Conservation (phyloP, 1,140 invertebrate species). For the Holotrichia oblita region DNA sequence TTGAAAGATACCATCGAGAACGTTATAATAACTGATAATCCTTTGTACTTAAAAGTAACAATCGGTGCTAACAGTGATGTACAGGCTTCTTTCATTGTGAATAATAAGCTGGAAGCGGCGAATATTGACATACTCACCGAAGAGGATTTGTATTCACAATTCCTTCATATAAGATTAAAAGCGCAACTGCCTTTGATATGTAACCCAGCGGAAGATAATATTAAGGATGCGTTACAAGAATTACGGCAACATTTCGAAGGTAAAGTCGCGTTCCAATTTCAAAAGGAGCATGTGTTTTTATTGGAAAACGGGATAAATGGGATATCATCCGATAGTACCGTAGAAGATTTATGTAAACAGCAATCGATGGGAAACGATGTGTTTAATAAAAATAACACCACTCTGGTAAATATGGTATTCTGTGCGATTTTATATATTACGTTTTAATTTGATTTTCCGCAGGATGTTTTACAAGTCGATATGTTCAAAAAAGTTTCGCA, state of each 20-base stretch:
- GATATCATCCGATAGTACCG: slow-evolving; percentile 63
- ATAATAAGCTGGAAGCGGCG: slow-evolving; percentile 74
- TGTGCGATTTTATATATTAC: background rate
- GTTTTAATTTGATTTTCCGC: slow-evolving; percentile 39
- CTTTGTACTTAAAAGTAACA: slow-evolving; percentile 69
- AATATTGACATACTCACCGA: slow-evolving; percentile 69
- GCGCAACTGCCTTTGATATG: slow-evolving; percentile 66
- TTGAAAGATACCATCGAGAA: slow-evolving; percentile 53
- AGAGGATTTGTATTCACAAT: slow-evolving; percentile 71
- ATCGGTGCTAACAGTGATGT: slow-evolving; percentile 62
- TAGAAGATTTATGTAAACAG: slow-evolving; percentile 67
- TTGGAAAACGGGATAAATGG: slow-evolving; percentile 67
- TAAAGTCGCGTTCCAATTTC: slow-evolving; percentile 71
- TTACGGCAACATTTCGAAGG: slow-evolving; percentile 69
- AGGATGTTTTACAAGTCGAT: slow-evolving; percentile 60
- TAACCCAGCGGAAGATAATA: slow-evolving; percentile 64
- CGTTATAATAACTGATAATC: slow-evolving; percentile 81
- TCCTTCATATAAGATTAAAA: slow-evolving; percentile 71
- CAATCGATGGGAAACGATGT: slow-evolving; percentile 52
- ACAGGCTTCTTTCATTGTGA: slow-evolving; percentile 72
- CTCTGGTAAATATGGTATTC: slow-evolving; percentile 29
- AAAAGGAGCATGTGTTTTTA: slow-evolving; percentile 68
- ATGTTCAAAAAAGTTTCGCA: slow-evolving; percentile 62
- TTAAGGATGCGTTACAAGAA: slow-evolving; percentile 62
- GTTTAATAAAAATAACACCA: slow-evolving; percentile 62